Base-by-base conservation (phyloP, 1,140 invertebrate species). In the Pissodes strobi region DNA sequence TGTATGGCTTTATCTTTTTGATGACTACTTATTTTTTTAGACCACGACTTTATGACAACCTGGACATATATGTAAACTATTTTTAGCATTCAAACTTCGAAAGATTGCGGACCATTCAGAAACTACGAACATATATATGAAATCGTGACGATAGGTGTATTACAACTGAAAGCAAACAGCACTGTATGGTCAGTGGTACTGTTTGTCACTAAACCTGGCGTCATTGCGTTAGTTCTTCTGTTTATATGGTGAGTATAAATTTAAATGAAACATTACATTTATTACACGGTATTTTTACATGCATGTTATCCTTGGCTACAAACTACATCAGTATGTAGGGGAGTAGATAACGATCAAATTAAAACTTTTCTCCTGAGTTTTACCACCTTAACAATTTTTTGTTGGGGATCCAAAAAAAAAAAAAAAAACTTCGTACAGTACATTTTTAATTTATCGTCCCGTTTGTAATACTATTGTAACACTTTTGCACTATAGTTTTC, bases 41-140 rank as follows among this genome's bases (percentile, higher is more conserved):
- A n/a, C n/a, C n/a, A n/a, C n/a, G n/a, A n/a, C n/a, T n/a, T n/a
- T n/a, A n/a, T n/a, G n/a, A n/a, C n/a, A n/a, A n/a, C n/a, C n/a
- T n/a, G n/a, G n/a, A n/a, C n/a, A n/a, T n/a, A n/a, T n/a, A n/a
- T n/a, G n/a, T n/a, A n/a, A n/a, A n/a, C n/a, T 62, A 39, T 57
- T 59, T 76, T 62, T 69, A 83, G 82, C 46, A 75, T 81, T 43
- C 59, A 25, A 2, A 39, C 75, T 18, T 62, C 81, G 10, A 83
- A 81, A 0, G 66, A 72, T 1, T 87, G 85, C 71, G 86, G 86
- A 0, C 85, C 86, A 3, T 86, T 87, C 67, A 69, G 70, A 12
- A 67, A 71, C n/a, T 76, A 80, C 68, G 52, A 67, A 13, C 79
- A 76, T 55, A 83, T 83, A 39, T 84, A 82, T 73, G 72, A 79